Conservation (phyloP, 2,888 invertebrate species). For the Drosophila anomalipes region DNA sequence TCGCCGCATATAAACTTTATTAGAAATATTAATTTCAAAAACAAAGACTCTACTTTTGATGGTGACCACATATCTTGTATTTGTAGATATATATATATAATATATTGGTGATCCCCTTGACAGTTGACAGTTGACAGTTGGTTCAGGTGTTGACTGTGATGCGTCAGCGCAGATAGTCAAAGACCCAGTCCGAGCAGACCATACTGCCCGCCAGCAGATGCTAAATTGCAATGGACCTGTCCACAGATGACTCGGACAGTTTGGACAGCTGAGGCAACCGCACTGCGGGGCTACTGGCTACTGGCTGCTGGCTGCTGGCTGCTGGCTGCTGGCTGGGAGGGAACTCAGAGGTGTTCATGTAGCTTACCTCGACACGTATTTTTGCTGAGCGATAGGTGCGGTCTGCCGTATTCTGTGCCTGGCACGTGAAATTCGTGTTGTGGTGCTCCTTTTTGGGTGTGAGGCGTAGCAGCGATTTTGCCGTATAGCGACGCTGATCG, state of each 20-base stretch:
- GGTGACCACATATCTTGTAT: neutral
- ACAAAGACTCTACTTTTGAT: neutral
- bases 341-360: neutral
- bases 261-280: neutral
- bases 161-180: slow-evolving; percentile 59
- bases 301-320: no score
- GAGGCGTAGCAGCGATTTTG: slow-evolving; percentile 93
- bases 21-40: neutral
- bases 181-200: slow-evolving; percentile 8
- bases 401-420: slow-evolving; percentile 96
- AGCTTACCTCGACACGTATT: slow-evolving; percentile 92
- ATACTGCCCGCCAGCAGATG: slow-evolving; percentile 15
- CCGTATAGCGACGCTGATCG: slow-evolving; percentile 93
- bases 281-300: neutral
- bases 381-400: slow-evolving; percentile 92
- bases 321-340: neutral
- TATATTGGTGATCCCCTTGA: neutral
- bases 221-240: slow-evolving; percentile 52
- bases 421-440: slow-evolving; percentile 95
- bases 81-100: neutral
- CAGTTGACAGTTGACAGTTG: slow-evolving; percentile 60
- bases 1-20: neutral
- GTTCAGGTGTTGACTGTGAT: slow-evolving; percentile 62
- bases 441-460: slow-evolving; percentile 95
- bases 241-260: neutral